These are phyloP conservation scores for Stegophylla sp. DNA, from an alignment of 2,888 invertebrate species.

Conservation along the genomic window DNA sequence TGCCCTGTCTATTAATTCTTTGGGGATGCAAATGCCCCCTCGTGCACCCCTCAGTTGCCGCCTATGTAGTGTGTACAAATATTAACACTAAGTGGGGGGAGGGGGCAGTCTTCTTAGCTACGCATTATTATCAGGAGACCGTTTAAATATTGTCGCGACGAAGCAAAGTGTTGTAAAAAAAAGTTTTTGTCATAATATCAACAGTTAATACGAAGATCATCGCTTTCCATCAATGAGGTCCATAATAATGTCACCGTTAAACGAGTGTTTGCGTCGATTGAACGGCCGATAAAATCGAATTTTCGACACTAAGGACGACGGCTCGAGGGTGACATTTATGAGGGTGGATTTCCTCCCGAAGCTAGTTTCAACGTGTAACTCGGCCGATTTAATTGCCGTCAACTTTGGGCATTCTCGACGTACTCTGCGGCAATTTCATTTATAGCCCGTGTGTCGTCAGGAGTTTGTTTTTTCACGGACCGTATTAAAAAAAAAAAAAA, in stretches of 20 bases:
- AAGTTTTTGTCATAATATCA: no score
- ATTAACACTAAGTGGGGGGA: no score
- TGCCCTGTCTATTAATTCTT: no score
- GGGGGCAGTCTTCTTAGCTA: no score
- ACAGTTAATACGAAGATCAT: no score
- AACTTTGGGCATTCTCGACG: not conserved
- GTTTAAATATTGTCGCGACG: no score
- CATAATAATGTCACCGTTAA: not conserved
- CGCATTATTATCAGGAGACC: no score
- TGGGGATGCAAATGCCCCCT: no score
- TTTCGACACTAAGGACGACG: not conserved
- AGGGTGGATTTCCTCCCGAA: not conserved
- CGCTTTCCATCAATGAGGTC: no score
- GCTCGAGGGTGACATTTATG: not conserved
- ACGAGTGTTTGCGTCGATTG: not conserved
- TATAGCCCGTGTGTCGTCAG: not conserved
- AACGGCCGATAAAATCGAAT: not conserved
- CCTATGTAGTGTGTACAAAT: no score
- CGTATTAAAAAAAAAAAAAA: constrained; percentile 29
- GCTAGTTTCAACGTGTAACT: not conserved
- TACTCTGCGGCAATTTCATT: constrained; percentile 8
- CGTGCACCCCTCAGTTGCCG: no score
- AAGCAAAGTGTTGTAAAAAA: no score
- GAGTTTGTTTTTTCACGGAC: constrained; percentile 24
- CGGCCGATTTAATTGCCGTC: constrained; percentile 25